These are phyloP conservation scores for Episyrphus balteatus DNA, from an alignment of 1,140 invertebrate species.

Conservation along the genomic window DNA sequence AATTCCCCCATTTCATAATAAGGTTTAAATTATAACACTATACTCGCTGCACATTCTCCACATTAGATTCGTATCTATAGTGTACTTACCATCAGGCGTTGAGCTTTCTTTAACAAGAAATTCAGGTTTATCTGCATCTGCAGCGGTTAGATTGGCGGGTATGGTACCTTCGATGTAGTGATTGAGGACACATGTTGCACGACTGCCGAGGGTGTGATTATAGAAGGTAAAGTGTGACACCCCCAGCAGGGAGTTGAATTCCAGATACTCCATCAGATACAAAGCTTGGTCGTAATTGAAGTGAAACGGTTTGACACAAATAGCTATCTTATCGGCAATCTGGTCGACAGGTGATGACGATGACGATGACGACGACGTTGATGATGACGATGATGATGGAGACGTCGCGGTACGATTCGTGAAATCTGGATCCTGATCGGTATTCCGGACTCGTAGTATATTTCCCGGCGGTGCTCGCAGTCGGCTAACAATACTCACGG, in stretches of 20 bases:
- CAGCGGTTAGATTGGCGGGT: slow-evolving; percentile 22
- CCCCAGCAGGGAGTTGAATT: slow-evolving; percentile 76
- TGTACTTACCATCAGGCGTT: too few relatives aligned
- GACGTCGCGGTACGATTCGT: slow-evolving; percentile 2
- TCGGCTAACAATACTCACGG: slow-evolving; percentile 55
- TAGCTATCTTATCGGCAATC: slow-evolving; percentile 53
- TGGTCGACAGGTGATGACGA: slow-evolving; percentile 20
- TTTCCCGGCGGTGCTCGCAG: slow-evolving; percentile 51
- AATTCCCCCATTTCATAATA: too few relatives aligned
- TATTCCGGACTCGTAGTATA: slow-evolving; percentile 43
- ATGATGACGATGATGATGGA: slow-evolving; percentile 3
- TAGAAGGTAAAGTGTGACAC: slow-evolving; percentile 85
- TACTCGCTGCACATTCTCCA: too few relatives aligned
- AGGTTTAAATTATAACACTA: too few relatives aligned
- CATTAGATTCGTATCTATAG: too few relatives aligned
- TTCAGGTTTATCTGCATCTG: slow-evolving; percentile 15
- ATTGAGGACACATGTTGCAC: slow-evolving; percentile 64
- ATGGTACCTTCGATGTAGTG: slow-evolving; percentile 48
- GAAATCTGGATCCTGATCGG: slow-evolving; percentile 39
- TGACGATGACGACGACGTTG: background rate
- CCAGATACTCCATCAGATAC: slow-evolving; percentile 85
- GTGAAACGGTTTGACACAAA: slow-evolving; percentile 92
- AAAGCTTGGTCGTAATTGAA: slow-evolving; percentile 74
- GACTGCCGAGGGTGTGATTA: slow-evolving; percentile 74
- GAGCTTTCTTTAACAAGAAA: too few relatives aligned